Evolutionary conservation across 1,140 invertebrate genomes (phyloP).

Genomic region (Drosophila jambulina): DNA sequence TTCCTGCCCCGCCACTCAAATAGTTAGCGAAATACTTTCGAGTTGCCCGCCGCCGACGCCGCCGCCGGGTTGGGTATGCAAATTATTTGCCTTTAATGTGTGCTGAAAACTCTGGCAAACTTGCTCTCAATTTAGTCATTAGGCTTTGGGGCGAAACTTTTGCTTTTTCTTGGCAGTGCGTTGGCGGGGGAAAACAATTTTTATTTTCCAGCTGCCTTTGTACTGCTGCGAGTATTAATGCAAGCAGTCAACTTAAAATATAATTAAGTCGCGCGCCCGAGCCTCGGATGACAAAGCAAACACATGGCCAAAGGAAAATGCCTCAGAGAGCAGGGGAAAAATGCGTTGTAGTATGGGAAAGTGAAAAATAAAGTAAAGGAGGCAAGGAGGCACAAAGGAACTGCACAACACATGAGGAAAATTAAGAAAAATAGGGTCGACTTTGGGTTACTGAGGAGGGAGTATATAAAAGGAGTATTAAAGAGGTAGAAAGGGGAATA

Average conservation of each 20-base stretch:
- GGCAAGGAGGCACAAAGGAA: constrained; percentile 35
- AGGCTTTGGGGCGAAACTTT: constrained; percentile 57
- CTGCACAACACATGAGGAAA: constrained; percentile 33
- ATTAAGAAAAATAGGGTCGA: constrained; percentile 12
- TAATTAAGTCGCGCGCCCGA: constrained; percentile 63
- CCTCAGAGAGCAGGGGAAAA: constrained; percentile 52
- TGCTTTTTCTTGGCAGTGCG: constrained; percentile 15
- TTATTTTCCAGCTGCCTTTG: constrained; percentile 36
- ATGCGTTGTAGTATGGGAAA: constrained; percentile 37
- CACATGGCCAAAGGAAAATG: constrained; percentile 59
- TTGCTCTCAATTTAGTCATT: constrained; percentile 71
- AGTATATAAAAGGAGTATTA: background rate
- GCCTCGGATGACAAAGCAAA: constrained; percentile 60
- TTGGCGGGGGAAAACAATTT: constrained; percentile 32
- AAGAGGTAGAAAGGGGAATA: too few species aligned
- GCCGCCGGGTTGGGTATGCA: constrained; percentile 66
- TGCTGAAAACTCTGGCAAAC: constrained; percentile 53
- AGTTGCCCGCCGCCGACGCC: constrained; percentile 31
- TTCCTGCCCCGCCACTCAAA: constrained; percentile 30
- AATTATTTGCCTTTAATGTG: constrained; percentile 76
- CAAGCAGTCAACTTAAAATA: constrained; percentile 61
- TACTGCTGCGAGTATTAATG: constrained; percentile 30
- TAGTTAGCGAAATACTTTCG: constrained; percentile 46
- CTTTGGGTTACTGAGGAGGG: constrained; percentile 3
- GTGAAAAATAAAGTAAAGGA: constrained; percentile 20